Evolutionary conservation across 2,888 invertebrate species (phyloP), one percentile per base, ranked within the genome.

Genomic region (Camponotus fellah): DNA sequence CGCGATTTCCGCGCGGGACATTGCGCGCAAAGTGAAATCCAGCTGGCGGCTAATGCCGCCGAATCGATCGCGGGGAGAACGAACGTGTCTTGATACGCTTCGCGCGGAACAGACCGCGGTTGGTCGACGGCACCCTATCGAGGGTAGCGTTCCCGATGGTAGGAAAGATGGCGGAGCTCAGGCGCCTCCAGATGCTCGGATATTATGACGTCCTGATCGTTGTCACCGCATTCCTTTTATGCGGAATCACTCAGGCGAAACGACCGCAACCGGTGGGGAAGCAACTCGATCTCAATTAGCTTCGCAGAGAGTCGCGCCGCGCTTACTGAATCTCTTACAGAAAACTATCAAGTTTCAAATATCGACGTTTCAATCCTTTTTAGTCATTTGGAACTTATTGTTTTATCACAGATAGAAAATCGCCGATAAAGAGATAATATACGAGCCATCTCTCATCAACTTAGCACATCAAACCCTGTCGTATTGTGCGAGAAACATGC

Each of bases 191-290:
- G 87, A 84, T 91, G 85, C 92, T 90, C 69, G 71, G 69, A n/a
- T 85, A 82, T 93, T 89, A 93, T 94, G 88, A 89, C 87, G 89
- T 92, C 94, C 94, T 94, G 94, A 86, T 94, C 90, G 87, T 85
- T 94, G 94, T 94, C 94, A 94, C 93, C 92, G 92, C 91, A 92
- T 94, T 92, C 91, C 93, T 94, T 94, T 94, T 94, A 94, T 94
- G 92, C 92, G 84, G 87, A 92, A 87, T 90, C 89, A 92, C 88
- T 93, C 92, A 89, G 90, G 93, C 93, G 92, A 74, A 69, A 88
- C 87, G 49, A 66, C 12, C 58, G 21, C 14, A 46, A 43, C 43
- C 43, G 46, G 56, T 17, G 60, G 21, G 46, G 46, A 49, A 49
- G 26, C 34, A 71, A 37, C 46, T 46, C 3, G 34, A 60, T 34